Evolutionary conservation across 1,140 invertebrate species (phyloP).

Genomic region (Drosophila lini): DNA sequence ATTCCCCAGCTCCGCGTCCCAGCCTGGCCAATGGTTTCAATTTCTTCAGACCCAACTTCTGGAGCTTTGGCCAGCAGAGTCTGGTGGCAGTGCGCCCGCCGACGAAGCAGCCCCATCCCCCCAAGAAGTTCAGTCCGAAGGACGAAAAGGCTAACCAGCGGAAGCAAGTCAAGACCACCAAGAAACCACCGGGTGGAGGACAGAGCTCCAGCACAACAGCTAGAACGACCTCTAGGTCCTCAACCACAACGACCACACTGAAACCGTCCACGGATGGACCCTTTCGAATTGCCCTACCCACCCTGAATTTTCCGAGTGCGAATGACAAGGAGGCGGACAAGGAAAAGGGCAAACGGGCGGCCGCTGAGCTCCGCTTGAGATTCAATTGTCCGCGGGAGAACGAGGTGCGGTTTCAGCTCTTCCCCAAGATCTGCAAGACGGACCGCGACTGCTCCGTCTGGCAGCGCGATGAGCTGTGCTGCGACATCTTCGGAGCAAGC

Average conservation of each 20-base stretch:
- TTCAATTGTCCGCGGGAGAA: slow-evolving; percentile 85
- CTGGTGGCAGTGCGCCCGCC: slow-evolving; percentile 58
- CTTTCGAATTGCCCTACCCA: slow-evolving; percentile 80
- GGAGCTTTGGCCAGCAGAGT: slow-evolving; percentile 69
- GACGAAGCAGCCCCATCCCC: slow-evolving; percentile 77
- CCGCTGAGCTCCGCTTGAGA: slow-evolving; percentile 54
- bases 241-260: slow-evolving; percentile 54
- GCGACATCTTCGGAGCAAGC: slow-evolving; percentile 84
- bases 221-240: not conserved
- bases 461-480: slow-evolving; percentile 86
- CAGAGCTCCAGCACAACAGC: slow-evolving; percentile 5
- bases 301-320: slow-evolving; percentile 73
- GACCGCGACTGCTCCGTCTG: slow-evolving; percentile 85
- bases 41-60: slow-evolving; percentile 67
- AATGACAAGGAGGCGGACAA: slow-evolving; percentile 59
- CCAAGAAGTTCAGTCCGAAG: slow-evolving; percentile 85
- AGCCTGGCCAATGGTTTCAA: slow-evolving; percentile 71
- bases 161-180: slow-evolving; percentile 59
- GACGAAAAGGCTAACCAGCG: slow-evolving; percentile 83
- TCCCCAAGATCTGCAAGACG: slow-evolving; percentile 86
- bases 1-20: slow-evolving; percentile 63
- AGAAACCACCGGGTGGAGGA: slow-evolving; percentile 24
- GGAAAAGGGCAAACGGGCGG: slow-evolving; percentile 70
- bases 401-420: slow-evolving; percentile 85
- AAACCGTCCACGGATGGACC: slow-evolving; percentile 70